Conservation (phyloP, 2,888 invertebrate species). For the Sphaerophoria rueppellii region DNA sequence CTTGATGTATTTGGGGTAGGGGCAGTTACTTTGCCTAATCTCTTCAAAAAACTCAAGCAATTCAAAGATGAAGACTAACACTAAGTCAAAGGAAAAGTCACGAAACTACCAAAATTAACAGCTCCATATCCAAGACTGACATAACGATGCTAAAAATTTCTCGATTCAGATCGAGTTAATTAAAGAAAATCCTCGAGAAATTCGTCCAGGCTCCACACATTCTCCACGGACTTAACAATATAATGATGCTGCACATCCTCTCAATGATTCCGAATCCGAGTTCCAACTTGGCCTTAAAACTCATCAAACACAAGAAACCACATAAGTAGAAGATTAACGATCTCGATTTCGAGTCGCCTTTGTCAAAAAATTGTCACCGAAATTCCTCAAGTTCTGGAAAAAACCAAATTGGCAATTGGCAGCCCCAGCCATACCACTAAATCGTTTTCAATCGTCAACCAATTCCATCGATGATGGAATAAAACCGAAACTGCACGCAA, state of each 20-base stretch:
- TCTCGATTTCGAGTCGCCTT: slow-evolving; percentile 19
- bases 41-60: neutral
- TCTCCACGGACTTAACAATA: slow-evolving; percentile 19
- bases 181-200: slow-evolving; percentile 56
- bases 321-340: slow-evolving; percentile 65
- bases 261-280: neutral
- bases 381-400: slow-evolving; percentile 48
- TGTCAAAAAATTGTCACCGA: slow-evolving; percentile 64
- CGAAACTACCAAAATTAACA: slow-evolving; percentile 2
- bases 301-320: slow-evolving; percentile 15
- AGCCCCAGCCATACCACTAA: slow-evolving; percentile 50
- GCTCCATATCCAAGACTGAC: slow-evolving; percentile 1
- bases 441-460: slow-evolving; percentile 46
- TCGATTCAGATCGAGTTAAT: slow-evolving; percentile 61
- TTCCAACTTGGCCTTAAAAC: slow-evolving; percentile 54
- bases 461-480: slow-evolving; percentile 23
- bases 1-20: neutral
- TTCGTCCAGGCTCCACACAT: slow-evolving; percentile 52
- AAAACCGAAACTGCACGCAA: slow-evolving; percentile 11
- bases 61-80: neutral
- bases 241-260: slow-evolving; percentile 55
- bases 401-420: slow-evolving; percentile 37
- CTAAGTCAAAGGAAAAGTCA: neutral
- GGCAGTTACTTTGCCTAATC: too few relatives aligned
- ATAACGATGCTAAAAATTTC: slow-evolving; percentile 39